phyloP scores from a whole-genome alignment of 37 sponge, comb jelly and placozoan genomes.

The Mnemiopsis leidyi region DNA sequence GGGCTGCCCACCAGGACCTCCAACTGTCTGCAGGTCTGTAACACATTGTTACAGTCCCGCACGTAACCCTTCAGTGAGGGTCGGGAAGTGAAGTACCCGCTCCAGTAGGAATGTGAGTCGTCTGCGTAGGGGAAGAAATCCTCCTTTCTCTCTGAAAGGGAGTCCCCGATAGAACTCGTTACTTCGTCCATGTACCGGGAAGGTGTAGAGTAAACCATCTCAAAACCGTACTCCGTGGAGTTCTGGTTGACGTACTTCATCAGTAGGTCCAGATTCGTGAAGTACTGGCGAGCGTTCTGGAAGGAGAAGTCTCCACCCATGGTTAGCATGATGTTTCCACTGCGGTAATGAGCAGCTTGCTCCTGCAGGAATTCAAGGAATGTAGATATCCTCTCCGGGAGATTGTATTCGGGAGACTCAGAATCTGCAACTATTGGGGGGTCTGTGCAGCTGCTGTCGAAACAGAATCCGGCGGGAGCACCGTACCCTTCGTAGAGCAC shows the following conservation, averaged over 20 bases:
- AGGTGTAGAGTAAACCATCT: conserved; percentile 93
- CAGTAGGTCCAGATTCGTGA: conserved; percentile 87
- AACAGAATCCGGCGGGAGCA: conserved; percentile 76
- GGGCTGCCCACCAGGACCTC: conserved; percentile 41
- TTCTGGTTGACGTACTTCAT: conserved; percentile 76
- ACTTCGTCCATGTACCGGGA: conserved; percentile 67
- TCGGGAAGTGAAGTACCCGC: conserved; percentile 92
- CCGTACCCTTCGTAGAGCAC: conserved; percentile 27
- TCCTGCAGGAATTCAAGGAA: conserved; percentile 1
- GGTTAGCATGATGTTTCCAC: conserved; percentile 91
- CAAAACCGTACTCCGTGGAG: conserved; percentile 11
- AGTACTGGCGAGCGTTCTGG: conserved; percentile 76
- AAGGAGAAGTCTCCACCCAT: conserved; percentile 93
- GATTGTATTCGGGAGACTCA: conserved; percentile 77
- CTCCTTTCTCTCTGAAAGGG: conserved; percentile 75
- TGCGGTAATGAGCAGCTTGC: conserved; percentile 69
- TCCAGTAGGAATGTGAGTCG: conserved; percentile 80
- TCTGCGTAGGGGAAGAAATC: conserved; percentile 98
- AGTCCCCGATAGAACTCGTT: not conserved
- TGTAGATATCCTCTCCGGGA: conserved; percentile 69
- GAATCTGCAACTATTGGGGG: conserved; percentile 77
- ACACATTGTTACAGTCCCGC: conserved; percentile 74
- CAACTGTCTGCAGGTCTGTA: conserved; percentile 85
- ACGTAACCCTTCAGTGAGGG: conserved; percentile 92
- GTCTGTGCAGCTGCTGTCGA: conserved; percentile 77